Base-by-base conservation (phyloP, 2,113 vertebrate genomes). In the Gnathonemus longibarbis region DNA sequence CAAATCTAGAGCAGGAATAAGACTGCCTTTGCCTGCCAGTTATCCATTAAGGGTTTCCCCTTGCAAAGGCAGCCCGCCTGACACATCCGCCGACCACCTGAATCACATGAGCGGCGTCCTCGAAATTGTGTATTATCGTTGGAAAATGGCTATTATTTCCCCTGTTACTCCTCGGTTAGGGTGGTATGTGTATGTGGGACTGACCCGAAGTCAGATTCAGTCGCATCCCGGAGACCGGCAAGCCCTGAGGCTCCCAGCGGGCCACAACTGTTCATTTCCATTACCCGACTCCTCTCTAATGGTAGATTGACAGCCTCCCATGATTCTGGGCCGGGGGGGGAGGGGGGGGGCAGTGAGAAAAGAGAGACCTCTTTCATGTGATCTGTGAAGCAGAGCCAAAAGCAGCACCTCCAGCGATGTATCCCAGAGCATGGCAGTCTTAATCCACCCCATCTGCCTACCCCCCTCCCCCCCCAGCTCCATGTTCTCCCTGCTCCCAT, bases 91-190 rank as follows among this genome's bases (percentile, higher is more conserved):
- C 96, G 95, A 97, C 95, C 96, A 97, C 96, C 97, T 97, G 98
- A 98, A 98, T 98, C 97, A 99, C 96, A 97, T 96, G 96, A 96
- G 97, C 97, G 96, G 95, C 95, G 56, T 94, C 95, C 96, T 95
- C 96, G 97, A 98, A 97, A 99, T 99, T 98, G 98, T 98, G 98
- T 98, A 98, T 99, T 99, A 99, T 98, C 97, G 97, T 97, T 97
- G 97, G 97, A 98, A 80, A 99, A 99, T 98, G 97, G 98, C 98
- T 97, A 97, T 98, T 98, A 99, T 99, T 98, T 98, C 97, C 97
- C 96, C 95, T 27, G 97, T 99, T 98, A 98, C 97, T 96, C 98
- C 97, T 97, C 96, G 98, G 97, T 99, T 99, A 98, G 97, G 91
- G 53, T 50, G 52, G 87, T 70, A 49, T 84, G 90, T 88, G 3